These are phyloP conservation scores for Aythya fuligula DNA, from an alignment of 2,797 vertebrate species.

Conservation along the genomic window DNA sequence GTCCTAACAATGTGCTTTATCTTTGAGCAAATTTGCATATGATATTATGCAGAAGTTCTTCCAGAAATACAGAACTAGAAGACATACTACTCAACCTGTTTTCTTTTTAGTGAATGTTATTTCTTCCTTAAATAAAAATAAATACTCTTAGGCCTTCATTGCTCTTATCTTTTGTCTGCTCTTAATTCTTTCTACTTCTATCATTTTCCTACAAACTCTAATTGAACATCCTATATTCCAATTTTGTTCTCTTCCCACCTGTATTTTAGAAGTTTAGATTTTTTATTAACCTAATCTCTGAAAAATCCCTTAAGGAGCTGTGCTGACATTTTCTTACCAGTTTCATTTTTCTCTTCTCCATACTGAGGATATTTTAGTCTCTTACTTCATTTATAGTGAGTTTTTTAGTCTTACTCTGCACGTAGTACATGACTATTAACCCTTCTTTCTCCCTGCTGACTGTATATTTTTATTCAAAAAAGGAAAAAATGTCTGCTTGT, in stretches of 20 bases:
- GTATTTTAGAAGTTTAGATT: neutral
- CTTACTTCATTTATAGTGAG: neutral
- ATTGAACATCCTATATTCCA: neutral
- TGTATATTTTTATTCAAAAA: neutral
- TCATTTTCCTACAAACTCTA: neutral
- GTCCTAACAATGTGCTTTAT: neutral
- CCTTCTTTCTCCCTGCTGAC: neutral
- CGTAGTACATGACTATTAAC: neutral
- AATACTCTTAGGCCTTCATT: neutral
- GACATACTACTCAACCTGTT: neutral
- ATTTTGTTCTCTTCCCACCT: neutral
- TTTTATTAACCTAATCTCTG: neutral
- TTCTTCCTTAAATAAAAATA: neutral
- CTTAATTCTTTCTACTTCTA: neutral
- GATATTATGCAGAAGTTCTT: neutral
- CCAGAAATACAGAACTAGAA: neutral
- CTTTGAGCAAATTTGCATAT: neutral
- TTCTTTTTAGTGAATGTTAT: neutral
- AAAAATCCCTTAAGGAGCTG: neutral
- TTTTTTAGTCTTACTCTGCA: neutral
- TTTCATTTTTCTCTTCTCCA: neutral
- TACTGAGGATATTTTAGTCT: neutral
- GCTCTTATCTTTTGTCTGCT: neutral
- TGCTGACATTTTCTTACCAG: neutral
- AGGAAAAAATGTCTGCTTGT: neutral